Percentiles rank a stretch among this genome's conserved stretches.
Evolutionary conservation across 2,113 vertebrate species (phyloP).

Genomic region (Phaetusa simplex): DNA sequence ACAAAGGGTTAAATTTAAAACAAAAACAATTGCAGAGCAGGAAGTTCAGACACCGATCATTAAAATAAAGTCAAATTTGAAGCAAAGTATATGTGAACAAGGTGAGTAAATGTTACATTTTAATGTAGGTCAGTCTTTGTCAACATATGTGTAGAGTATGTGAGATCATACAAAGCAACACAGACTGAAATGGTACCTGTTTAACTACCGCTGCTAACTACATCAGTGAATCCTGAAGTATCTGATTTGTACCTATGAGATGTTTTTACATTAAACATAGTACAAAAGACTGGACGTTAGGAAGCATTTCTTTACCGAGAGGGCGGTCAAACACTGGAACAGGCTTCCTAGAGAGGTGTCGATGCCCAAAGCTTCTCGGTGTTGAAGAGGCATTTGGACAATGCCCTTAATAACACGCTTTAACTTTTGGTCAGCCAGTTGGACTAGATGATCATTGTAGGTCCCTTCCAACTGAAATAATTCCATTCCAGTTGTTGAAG

Average conservation of each 20-base stretch:
- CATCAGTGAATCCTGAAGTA: neutral
- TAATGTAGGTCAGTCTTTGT: neutral
- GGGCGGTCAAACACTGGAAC: neutral
- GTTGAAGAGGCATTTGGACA: neutral
- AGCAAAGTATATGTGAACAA: neutral
- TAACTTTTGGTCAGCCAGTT: neutral
- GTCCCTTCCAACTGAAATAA: neutral
- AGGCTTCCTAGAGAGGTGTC: neutral
- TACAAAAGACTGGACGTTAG: too few species aligned
- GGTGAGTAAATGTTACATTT: neutral
- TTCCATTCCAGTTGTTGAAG: neutral
- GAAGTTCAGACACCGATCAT: neutral
- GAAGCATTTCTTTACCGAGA: neutral
- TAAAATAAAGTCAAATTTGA: neutral
- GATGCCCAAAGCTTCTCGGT: neutral
- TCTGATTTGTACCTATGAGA: neutral
- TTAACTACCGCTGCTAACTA: neutral
- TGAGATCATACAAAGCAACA: fast-evolving
- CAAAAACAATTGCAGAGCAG: neutral
- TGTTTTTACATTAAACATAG: neutral
- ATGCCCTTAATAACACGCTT: neutral
- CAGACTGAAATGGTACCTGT: neutral
- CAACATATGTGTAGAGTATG: fast-evolving
- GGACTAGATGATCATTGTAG: neutral
- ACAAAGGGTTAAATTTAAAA: neutral